Percentiles rank a stretch among this genome's conserved stretches.
Evolutionary conservation across 2,797 vertebrate species (phyloP).

Genomic region (Sternotherus odoratus): DNA sequence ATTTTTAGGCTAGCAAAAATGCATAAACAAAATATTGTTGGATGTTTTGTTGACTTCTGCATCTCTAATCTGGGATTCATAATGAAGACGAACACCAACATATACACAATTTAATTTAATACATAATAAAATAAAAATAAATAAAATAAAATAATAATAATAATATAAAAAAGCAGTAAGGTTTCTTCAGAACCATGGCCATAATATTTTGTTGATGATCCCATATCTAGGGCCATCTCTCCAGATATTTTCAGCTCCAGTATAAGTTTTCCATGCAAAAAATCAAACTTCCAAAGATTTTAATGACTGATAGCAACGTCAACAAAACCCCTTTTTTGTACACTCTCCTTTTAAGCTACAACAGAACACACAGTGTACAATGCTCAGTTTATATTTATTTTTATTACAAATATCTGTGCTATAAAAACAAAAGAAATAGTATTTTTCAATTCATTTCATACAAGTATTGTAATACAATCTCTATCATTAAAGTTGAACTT

Average conservation of each 20-base stretch:
- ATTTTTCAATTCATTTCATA: too few relatives aligned
- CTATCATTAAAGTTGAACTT: too few relatives aligned
- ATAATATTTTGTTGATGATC: slow-evolving; percentile 26
- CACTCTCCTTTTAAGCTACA: background rate
- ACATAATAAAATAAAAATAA: background rate
- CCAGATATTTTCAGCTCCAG: slow-evolving; percentile 42
- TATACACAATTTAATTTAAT: background rate
- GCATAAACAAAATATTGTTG: background rate
- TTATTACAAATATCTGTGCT: too few relatives aligned
- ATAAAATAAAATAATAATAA: background rate
- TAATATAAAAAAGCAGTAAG: background rate
- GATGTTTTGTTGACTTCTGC: background rate
- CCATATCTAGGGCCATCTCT: background rate
- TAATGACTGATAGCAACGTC: background rate
- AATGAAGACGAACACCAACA: background rate
- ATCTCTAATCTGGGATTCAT: slow-evolving; percentile 7
- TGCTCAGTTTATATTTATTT: too few relatives aligned
- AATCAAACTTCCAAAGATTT: slow-evolving; percentile 41
- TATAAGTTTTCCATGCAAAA: slow-evolving; percentile 59
- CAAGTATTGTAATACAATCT: too few relatives aligned
- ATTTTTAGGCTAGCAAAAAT: slow-evolving; percentile 20
- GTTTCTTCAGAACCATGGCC: background rate
- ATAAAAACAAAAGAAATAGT: too few relatives aligned
- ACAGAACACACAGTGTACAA: too few relatives aligned
- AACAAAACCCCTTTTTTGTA: background rate